Evolutionary conservation across 2,797 vertebrate genomes (phyloP).

Genomic region (Sebastes oblongus): DNA sequence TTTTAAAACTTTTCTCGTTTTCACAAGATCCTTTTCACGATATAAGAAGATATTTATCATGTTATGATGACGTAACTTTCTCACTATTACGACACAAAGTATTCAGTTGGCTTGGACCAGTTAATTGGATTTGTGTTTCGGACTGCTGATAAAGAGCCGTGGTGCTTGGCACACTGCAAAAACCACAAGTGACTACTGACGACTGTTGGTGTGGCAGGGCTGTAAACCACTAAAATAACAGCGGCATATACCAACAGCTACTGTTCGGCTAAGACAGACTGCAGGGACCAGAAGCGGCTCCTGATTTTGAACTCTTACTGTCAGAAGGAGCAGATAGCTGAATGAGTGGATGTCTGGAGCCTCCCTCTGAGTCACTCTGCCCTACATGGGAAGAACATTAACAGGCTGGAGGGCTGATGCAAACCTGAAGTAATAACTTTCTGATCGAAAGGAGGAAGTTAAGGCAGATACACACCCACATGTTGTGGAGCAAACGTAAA

Average conservation of each 20-base stretch:
- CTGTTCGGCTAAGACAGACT: background rate
- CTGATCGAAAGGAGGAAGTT: background rate
- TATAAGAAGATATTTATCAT: background rate
- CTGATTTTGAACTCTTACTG: background rate
- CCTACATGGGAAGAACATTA: slow-evolving; percentile 35
- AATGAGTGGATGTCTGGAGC: slow-evolving; percentile 1
- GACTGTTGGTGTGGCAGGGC: background rate
- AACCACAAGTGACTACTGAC: no score
- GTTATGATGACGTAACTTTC: background rate
- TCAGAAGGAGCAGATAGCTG: slow-evolving; percentile 2
- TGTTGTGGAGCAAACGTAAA: background rate
- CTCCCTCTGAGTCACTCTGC: slow-evolving; percentile 65
- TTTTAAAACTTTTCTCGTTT: background rate
- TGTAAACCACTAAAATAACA: background rate
- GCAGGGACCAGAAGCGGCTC: background rate
- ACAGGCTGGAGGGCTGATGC: slow-evolving; percentile 33
- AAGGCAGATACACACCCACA: background rate
- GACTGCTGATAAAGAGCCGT: background rate
- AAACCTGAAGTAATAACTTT: slow-evolving; percentile 32
- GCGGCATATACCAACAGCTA: background rate
- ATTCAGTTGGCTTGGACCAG: background rate
- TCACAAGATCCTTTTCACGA: background rate
- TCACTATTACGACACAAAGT: background rate
- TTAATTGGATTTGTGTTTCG: background rate
- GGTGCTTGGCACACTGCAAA: background rate